phyloP scores from a whole-genome alignment of 2,888 invertebrate species.

The Nomada fabriciana region DNA sequence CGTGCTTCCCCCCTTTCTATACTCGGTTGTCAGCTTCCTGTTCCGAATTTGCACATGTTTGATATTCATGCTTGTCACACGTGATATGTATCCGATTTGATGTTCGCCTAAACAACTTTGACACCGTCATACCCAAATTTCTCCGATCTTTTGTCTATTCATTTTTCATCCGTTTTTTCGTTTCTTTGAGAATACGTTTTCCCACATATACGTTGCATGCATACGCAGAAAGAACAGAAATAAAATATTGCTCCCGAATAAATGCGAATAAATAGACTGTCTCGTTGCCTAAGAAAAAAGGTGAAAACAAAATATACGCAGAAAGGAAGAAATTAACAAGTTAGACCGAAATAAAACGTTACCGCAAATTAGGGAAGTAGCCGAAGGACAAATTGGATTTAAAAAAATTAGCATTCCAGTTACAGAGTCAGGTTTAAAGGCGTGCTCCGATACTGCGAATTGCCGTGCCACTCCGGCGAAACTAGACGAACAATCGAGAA shows the following conservation, averaged over 20 bases:
- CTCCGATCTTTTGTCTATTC: not conserved
- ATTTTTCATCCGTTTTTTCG: not conserved
- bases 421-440: not conserved
- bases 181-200: not conserved
- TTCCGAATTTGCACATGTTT: constrained; percentile 59
- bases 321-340: no score
- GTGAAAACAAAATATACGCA: no score
- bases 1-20: constrained; percentile 8
- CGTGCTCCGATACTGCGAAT: constrained; percentile 1
- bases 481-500: constrained; percentile 21
- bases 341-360: no score
- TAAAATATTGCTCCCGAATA: no score
- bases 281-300: not conserved
- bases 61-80: constrained; percentile 53
- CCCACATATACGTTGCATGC: no score
- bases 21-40: constrained; percentile 44
- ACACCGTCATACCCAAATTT: not conserved
- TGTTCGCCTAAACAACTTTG: constrained; percentile 43
- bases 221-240: no score
- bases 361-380: no score
- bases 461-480: not conserved
- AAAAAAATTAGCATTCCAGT: not conserved
- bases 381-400: constrained; percentile 3
- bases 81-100: constrained; percentile 14
- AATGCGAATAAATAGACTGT: no score